phyloP scores from a whole-genome alignment of 2,888 invertebrate species.

The Pollenia amentaria region DNA sequence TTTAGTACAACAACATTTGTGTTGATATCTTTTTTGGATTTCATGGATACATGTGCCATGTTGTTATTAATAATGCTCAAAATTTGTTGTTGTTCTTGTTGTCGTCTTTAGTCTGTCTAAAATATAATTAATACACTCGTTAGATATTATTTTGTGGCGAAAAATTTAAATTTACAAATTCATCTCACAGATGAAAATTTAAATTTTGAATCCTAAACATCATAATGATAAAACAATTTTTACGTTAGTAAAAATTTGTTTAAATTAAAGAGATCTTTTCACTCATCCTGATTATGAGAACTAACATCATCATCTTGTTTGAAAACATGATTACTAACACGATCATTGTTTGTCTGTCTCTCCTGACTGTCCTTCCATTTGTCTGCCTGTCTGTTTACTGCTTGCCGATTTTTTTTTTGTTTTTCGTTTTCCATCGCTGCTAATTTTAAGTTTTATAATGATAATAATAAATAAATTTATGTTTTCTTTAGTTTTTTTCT shows the following conservation, averaged over 20 bases:
- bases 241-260: background rate
- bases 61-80: constrained; percentile 54
- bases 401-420: constrained; percentile 28
- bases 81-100: constrained; percentile 7
- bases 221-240: background rate
- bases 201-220: constrained; percentile 12
- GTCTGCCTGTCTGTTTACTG: background rate
- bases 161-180: constrained; percentile 34
- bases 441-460: constrained; percentile 48
- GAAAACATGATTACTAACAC: background rate
- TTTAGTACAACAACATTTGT: constrained; percentile 16
- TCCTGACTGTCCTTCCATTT: background rate
- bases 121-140: background rate
- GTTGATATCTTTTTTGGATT: constrained; percentile 23
- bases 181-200: constrained; percentile 34
- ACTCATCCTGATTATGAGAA: constrained; percentile 1
- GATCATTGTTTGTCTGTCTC: constrained; percentile 1
- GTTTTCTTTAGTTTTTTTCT: constrained; percentile 13
- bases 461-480: constrained; percentile 38
- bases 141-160: background rate
- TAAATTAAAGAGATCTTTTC: background rate
- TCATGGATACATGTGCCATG: constrained; percentile 50
- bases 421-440: background rate
- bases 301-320: background rate
- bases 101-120: constrained; percentile 21